Evolutionary conservation across 2,113 vertebrate genomes (phyloP), one percentile per base, ranked within the genome.

Genomic region (Ptilonorhynchus violaceus): DNA sequence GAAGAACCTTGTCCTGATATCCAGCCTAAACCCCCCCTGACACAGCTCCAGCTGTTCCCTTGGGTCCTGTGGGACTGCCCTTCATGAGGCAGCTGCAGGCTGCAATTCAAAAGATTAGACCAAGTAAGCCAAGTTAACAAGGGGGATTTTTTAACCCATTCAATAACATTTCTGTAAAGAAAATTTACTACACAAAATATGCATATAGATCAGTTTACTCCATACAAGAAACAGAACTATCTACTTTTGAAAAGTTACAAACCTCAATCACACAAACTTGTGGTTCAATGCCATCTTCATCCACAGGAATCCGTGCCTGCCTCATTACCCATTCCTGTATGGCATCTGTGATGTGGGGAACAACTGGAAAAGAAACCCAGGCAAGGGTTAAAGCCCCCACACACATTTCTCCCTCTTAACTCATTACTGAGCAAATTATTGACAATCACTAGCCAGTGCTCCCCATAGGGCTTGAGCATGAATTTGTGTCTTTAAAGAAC

Each of bases 231-330:
- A 27, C 20, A 88, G 64, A 79, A 50, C 2, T 22, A 20, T 4
- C 31, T 22, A 7, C 13, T 59, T 41, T 50, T 60, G 2, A 50
- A 44, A 37, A 44, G 53, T 66, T 85, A 97, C 97, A 68, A 74
- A 99, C 99, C 99, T 99, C 99, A 50, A 99, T 99, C 15, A 99
- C 99, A 82, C 99, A 99, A 31, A 99, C 99, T 99, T 99, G 99
- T 72, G 99, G 99, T 52, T 99, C 98, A 8, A 99, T 75, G 7
- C 97, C 98, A n/a, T 99, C 99, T 35, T 98, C 99, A 33, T 99
- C 99, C 5, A 99, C 99, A 24, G 99, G 98, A 42, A 99, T 98
- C 66, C 56, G 97, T 7, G 99, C 99, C 95, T 99, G 99, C 55
- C 98, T 99, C 98, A 99, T 98, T 1, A 99, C 99, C 99, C 99